Conservation (phyloP, 2,113 vertebrate species). For the Actenoides hombroni region DNA sequence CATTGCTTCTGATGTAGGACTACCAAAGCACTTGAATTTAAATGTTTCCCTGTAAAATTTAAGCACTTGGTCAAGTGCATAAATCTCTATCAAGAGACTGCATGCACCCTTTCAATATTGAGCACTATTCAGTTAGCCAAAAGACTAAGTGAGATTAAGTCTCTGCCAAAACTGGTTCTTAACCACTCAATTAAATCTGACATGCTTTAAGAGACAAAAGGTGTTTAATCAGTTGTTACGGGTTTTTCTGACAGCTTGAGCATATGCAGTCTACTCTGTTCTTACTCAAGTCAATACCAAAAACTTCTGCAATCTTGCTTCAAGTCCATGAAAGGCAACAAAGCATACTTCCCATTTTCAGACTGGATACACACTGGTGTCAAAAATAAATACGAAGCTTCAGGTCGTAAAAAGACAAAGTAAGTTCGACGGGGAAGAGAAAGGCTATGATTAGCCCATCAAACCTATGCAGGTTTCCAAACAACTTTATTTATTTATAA, state of each 20-base stretch:
- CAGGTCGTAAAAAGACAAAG: not conserved
- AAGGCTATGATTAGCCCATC: not conserved
- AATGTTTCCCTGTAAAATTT: slow-evolving; percentile 65
- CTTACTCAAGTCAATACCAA: not conserved
- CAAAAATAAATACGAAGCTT: not conserved
- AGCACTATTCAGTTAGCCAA: slow-evolving; percentile 44
- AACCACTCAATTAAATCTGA: slow-evolving; percentile 58
- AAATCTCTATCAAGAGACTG: slow-evolving; percentile 48
- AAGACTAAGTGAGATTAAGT: slow-evolving; percentile 56
- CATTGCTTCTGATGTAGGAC: slow-evolving; percentile 44
- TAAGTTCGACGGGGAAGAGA: not conserved
- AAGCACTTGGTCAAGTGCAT: slow-evolving; percentile 63
- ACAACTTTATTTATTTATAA: not conserved
- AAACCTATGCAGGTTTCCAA: not conserved
- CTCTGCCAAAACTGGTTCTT: slow-evolving; percentile 51
- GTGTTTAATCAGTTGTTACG: slow-evolving; percentile 20
- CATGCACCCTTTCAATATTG: slow-evolving; percentile 32
- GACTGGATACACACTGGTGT: not conserved
- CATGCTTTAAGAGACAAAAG: slow-evolving; percentile 45
- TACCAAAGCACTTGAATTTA: slow-evolving; percentile 64
- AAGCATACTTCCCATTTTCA: not conserved
- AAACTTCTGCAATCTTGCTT: slow-evolving; percentile 5
- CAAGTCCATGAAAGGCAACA: not conserved
- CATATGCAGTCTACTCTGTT: not conserved
- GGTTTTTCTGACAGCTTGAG: slow-evolving; percentile 33